A percentile compares a stretch with the other conserved stretches of the same genome.
Conservation (phyloP, 2,797 vertebrate genomes). For the Semotilus atromaculatus region DNA sequence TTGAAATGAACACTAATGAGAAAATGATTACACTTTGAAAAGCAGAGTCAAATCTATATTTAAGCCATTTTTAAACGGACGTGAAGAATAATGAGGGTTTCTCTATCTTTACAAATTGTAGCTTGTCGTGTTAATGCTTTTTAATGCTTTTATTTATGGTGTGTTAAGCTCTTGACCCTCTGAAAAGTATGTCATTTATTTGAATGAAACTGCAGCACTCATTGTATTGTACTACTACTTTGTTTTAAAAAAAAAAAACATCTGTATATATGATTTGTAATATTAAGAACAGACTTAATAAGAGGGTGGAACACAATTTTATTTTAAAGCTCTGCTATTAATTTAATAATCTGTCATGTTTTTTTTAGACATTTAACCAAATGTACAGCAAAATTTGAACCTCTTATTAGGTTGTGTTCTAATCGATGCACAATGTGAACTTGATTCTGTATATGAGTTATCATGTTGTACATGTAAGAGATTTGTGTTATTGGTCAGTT, state of each 20-base stretch:
- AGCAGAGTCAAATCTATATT: background rate
- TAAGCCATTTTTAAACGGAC: background rate
- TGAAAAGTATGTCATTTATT: conserved; percentile 22
- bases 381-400: background rate
- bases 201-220: background rate
- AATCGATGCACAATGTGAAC: conserved; percentile 9
- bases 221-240: conserved; percentile 1
- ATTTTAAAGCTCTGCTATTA: background rate
- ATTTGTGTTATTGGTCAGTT: background rate
- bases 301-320: background rate
- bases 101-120: conserved; percentile 10
- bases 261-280: conserved; percentile 7
- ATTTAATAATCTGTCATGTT: background rate
- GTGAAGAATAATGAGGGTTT: background rate
- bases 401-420: conserved; percentile 42
- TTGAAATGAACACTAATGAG: background rate
- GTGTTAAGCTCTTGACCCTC: conserved; percentile 18
- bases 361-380: background rate
- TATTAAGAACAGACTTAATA: conserved; percentile 43
- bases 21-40: background rate
- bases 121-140: conserved; percentile 10
- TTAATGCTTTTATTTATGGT: background rate
- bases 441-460: conserved; percentile 11
- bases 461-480: conserved; percentile 11
- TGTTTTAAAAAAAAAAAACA: background rate